These are phyloP conservation scores for Epistrophe eligans DNA, from an alignment of 2,888 invertebrate species.

Conservation along the genomic window DNA sequence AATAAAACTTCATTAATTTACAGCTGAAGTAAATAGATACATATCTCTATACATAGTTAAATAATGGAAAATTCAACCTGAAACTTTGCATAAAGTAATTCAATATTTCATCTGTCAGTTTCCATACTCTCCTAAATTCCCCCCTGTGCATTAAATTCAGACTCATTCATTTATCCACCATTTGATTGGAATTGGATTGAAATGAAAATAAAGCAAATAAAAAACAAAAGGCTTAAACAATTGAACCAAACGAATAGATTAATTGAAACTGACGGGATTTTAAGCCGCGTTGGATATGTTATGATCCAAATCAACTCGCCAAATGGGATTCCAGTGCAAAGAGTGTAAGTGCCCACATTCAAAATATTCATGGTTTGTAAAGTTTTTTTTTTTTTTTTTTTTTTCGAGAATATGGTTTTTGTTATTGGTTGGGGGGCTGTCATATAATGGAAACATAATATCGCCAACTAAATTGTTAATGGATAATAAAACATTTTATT, in stretches of 20 bases:
- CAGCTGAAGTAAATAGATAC: no score
- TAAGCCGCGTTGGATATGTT: constrained; percentile 33
- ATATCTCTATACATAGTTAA: no score
- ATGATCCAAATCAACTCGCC: constrained; percentile 40
- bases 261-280: constrained; percentile 64
- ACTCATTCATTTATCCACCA: constrained; percentile 19
- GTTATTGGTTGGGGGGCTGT: not conserved
- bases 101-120: constrained; percentile 27
- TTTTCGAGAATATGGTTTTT: not conserved
- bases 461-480: constrained; percentile 7
- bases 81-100: constrained; percentile 1
- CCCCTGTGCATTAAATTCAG: not conserved
- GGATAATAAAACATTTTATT: constrained; percentile 22
- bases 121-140: not conserved
- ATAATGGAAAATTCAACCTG: no score
- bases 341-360: constrained; percentile 18
- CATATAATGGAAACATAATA: constrained; percentile 16
- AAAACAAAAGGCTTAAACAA: constrained; percentile 44
- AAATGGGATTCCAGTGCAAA: constrained; percentile 27
- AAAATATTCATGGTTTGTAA: constrained; percentile 27
- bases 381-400: not conserved
- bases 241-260: constrained; percentile 57
- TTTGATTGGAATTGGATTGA: constrained; percentile 44
- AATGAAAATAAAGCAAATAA: constrained; percentile 14
- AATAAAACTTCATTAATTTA: no score